phyloP scores from a whole-genome alignment of 2,888 invertebrate genomes.

The Ophion ventricosus region DNA sequence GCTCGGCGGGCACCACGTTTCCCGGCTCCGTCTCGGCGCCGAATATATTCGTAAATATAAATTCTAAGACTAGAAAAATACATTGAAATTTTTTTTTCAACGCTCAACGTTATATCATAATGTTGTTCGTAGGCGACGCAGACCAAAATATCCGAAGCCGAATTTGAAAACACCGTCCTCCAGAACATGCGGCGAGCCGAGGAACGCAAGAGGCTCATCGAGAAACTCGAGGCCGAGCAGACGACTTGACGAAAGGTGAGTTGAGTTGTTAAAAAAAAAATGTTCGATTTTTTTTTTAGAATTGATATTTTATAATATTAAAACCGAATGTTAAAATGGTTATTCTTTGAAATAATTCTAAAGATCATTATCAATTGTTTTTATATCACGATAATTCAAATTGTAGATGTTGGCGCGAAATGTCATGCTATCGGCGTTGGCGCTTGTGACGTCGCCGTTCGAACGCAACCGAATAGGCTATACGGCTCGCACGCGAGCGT shows the following conservation, averaged over 20 bases:
- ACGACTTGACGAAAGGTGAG: constrained; percentile 67
- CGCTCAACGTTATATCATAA: not conserved
- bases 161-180: constrained; percentile 93
- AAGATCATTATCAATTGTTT: too few species aligned
- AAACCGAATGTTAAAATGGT: too few species aligned
- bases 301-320: too few species aligned
- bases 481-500: too few species aligned
- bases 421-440: too few species aligned
- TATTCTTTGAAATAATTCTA: too few species aligned
- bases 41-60: constrained; percentile 73
- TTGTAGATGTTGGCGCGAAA: too few species aligned
- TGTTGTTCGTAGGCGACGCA: constrained; percentile 67
- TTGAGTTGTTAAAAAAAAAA: too few species aligned
- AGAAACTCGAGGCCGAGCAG: constrained; percentile 88
- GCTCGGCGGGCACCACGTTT: constrained; percentile 58
- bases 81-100: not conserved
- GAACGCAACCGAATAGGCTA: too few species aligned
- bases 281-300: too few species aligned
- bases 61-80: not conserved
- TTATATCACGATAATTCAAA: too few species aligned
- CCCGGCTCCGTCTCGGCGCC: constrained; percentile 76
- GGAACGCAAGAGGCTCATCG: constrained; percentile 91
- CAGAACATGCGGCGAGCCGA: constrained; percentile 93
- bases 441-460: too few species aligned
- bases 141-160: constrained; percentile 84